These are phyloP conservation scores for Leucopternis melanops DNA, from an alignment of 2,113 vertebrate genomes.

Conservation along the genomic window DNA sequence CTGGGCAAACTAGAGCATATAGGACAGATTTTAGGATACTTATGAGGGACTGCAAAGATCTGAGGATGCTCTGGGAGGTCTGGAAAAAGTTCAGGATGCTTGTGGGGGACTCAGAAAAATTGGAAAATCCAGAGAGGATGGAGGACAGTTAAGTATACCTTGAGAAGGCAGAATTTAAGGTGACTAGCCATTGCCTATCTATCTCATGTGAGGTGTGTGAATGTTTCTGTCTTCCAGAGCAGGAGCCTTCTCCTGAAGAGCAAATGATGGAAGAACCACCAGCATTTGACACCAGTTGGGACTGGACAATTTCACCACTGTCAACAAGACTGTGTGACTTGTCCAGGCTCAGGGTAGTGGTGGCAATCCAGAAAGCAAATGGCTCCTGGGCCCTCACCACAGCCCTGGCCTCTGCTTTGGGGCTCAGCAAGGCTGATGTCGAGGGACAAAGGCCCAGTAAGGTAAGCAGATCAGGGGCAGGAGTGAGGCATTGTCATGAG, in stretches of 20 bases:
- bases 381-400: neutral
- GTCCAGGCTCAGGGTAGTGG: neutral
- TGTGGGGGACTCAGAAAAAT: neutral
- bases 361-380: neutral
- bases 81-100: neutral
- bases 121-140: neutral
- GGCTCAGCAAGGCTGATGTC: neutral
- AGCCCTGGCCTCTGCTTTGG: neutral
- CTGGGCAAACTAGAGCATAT: neutral
- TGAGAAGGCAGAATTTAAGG: neutral
- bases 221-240: neutral
- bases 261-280: neutral
- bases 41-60: neutral
- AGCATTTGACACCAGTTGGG: neutral
- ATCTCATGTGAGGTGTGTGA: neutral
- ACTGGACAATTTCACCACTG: neutral
- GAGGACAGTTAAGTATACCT: neutral
- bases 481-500: neutral
- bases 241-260: neutral
- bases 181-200: neutral
- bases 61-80: neutral
- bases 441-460: neutral
- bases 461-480: neutral
- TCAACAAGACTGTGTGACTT: neutral
- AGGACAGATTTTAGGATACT: neutral